Percentiles rank a stretch among this genome's conserved stretches.
phyloP scores from a whole-genome alignment of 2,888 invertebrate species.

The Parelbella ahira region DNA sequence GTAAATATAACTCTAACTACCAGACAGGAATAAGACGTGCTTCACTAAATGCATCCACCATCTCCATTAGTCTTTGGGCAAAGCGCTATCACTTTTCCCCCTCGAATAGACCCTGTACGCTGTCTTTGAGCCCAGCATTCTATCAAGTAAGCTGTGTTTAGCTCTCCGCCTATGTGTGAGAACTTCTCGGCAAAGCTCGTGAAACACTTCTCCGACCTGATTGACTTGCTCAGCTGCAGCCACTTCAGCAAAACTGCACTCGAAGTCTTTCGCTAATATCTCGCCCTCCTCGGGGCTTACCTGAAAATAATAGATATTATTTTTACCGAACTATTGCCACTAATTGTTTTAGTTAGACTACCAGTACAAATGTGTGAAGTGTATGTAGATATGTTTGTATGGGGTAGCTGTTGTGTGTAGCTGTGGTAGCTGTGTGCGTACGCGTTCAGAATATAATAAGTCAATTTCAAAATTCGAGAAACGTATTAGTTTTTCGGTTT shows the following conservation, averaged over 20 bases:
- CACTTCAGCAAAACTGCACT: constrained; percentile 93
- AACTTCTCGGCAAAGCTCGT: constrained; percentile 91
- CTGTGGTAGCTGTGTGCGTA: no score
- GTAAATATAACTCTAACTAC: no score
- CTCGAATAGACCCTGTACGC: constrained; percentile 87
- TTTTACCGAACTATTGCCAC: no score
- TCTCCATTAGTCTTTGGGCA: constrained; percentile 86
- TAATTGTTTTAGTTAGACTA: no score
- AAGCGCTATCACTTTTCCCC: constrained; percentile 93
- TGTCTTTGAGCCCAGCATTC: constrained; percentile 90
- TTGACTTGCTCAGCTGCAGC: constrained; percentile 93
- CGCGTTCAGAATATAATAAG: no score
- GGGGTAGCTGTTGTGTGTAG: no score
- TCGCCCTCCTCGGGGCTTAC: constrained; percentile 94
- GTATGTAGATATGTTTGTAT: no score
- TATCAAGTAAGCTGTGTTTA: constrained; percentile 90
- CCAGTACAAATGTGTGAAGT: no score
- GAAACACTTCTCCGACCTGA: constrained; percentile 91
- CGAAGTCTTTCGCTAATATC: constrained; percentile 92
- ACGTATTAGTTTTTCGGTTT: no score
- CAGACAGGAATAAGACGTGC: no score
- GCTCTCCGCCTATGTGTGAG: constrained; percentile 88
- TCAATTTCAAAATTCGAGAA: no score
- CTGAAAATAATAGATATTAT: constrained; percentile 37
- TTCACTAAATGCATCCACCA: constrained; percentile 31